phyloP scores from a whole-genome alignment of 2,797 vertebrate species.

The Danio tinwini region DNA sequence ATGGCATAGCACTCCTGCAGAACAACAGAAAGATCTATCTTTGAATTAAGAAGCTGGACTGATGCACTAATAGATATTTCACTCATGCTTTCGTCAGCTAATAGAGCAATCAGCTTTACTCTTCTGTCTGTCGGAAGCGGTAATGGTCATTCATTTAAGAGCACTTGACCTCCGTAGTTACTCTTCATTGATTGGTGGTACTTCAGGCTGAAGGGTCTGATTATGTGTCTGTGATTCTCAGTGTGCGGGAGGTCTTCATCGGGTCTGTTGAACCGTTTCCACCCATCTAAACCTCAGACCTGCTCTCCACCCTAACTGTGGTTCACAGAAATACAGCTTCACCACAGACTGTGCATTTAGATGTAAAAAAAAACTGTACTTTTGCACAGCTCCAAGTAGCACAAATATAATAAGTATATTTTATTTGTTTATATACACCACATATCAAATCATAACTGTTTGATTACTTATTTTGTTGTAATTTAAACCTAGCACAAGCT shows the following conservation, averaged over 20 bases:
- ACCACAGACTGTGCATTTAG: neutral
- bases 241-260: slow-evolving; percentile 20
- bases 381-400: too few species aligned
- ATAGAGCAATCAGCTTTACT: slow-evolving; percentile 25
- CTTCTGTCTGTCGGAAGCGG: neutral
- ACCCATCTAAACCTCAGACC: slow-evolving; percentile 15
- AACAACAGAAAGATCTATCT: slow-evolving; percentile 6
- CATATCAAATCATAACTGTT: too few species aligned
- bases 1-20: neutral
- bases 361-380: too few species aligned
- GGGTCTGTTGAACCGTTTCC: neutral
- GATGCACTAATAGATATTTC: slow-evolving; percentile 13
- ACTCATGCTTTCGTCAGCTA: slow-evolving; percentile 22
- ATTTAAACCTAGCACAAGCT: too few species aligned
- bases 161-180: slow-evolving; percentile 33
- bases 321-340: neutral
- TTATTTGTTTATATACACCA: too few species aligned
- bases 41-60: slow-evolving; percentile 13
- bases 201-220: slow-evolving; percentile 38
- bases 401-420: too few species aligned
- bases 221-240: slow-evolving; percentile 21
- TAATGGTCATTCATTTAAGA: slow-evolving; percentile 35
- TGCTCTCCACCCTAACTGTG: neutral
- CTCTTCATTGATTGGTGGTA: slow-evolving; percentile 39
- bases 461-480: too few species aligned